These are phyloP conservation scores for Drosophila murphyi DNA, from an alignment of 1,140 invertebrate genomes.

Conservation along the genomic window DNA sequence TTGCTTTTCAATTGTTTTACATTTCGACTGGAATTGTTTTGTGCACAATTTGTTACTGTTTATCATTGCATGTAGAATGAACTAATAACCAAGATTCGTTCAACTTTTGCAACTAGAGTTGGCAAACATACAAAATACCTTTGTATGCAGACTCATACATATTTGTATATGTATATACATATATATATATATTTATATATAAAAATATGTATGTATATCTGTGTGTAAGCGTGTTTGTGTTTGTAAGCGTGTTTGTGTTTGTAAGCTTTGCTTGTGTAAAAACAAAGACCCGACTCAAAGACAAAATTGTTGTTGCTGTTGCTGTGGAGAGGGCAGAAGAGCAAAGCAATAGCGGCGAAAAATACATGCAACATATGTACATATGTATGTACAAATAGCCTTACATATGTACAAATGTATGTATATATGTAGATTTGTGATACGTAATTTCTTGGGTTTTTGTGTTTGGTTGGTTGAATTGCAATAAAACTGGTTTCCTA, in stretches of 20 bases:
- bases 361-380: slow-evolving; percentile 29
- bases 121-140: slow-evolving; percentile 28
- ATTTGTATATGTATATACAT: slow-evolving; percentile 7
- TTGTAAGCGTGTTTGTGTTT: background rate
- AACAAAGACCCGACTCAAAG: slow-evolving; percentile 39
- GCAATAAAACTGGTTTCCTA: slow-evolving; percentile 79
- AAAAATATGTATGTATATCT: background rate
- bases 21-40: slow-evolving; percentile 62
- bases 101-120: slow-evolving; percentile 61
- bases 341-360: slow-evolving; percentile 41
- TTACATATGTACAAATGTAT: slow-evolving; percentile 15
- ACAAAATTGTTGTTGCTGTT: slow-evolving; percentile 28
- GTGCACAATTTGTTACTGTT: slow-evolving; percentile 55
- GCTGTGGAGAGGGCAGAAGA: slow-evolving; percentile 36
- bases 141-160: slow-evolving; percentile 4
- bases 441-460: slow-evolving; percentile 79
- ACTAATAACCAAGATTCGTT: slow-evolving; percentile 51
- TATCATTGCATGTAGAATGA: slow-evolving; percentile 58
- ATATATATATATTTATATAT: background rate
- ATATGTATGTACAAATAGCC: background rate
- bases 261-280: slow-evolving; percentile 36
- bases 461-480: slow-evolving; percentile 69
- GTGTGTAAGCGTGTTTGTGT: background rate
- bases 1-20: slow-evolving; percentile 77
- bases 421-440: slow-evolving; percentile 65